A percentile compares a stretch with the other conserved stretches of the same genome.
These are phyloP conservation scores for Brenthis daphne DNA, from an alignment of 2,888 invertebrate species.

Conservation along the genomic window DNA sequence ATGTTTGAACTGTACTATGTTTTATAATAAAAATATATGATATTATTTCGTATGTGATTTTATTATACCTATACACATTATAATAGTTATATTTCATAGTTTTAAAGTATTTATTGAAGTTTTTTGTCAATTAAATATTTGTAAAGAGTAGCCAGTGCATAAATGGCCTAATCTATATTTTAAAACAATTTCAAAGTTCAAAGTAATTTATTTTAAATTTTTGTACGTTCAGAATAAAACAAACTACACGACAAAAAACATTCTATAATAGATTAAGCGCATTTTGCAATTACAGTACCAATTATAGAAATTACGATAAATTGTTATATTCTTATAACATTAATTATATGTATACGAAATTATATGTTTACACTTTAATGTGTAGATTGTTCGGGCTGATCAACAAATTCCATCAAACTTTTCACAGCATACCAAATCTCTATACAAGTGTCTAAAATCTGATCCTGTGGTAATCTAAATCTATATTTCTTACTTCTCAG, in stretches of 20 bases:
- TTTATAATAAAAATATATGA: constrained; percentile 39
- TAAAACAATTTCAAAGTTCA: too few relatives aligned
- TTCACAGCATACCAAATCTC: constrained; percentile 67
- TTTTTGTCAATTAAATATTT: background rate
- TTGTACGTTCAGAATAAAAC: too few relatives aligned
- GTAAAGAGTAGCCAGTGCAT: too few relatives aligned
- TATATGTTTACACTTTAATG: background rate
- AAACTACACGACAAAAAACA: too few relatives aligned
- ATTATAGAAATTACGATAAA: too few relatives aligned
- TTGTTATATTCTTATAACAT: background rate
- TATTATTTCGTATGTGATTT: background rate
- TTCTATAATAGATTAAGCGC: too few relatives aligned
- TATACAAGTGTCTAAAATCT: constrained; percentile 63
- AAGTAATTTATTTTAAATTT: too few relatives aligned
- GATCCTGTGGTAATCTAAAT: constrained; percentile 65
- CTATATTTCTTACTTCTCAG: constrained; percentile 63
- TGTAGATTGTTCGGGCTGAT: constrained; percentile 40
- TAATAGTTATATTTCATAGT: background rate
- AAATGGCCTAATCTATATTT: too few relatives aligned
- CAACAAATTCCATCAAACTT: constrained; percentile 65
- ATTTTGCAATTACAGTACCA: too few relatives aligned
- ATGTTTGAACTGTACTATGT: constrained; percentile 54
- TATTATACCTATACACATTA: constrained; percentile 16
- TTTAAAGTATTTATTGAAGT: background rate
- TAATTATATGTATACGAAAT: background rate